Evolutionary conservation across 1,140 invertebrate genomes (phyloP).

Genomic region (Macrosteles quadrilineatus): DNA sequence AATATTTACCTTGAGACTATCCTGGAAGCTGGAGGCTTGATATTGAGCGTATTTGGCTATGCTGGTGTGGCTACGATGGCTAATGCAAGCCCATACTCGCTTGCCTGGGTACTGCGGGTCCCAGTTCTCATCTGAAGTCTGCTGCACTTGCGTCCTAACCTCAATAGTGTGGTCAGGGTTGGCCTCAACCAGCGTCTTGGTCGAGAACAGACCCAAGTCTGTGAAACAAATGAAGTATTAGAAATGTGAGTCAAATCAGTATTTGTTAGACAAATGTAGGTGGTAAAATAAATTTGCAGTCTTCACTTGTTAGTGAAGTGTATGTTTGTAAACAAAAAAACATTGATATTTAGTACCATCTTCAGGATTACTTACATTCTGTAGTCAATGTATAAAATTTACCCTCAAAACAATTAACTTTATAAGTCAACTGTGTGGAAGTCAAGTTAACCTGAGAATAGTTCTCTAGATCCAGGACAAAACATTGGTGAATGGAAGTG

Average conservation of each 20-base stretch:
- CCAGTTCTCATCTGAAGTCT: conserved; percentile 93
- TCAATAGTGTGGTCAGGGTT: conserved; percentile 98
- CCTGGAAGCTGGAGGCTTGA: conserved; percentile 97
- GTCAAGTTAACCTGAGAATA: too few relatives aligned
- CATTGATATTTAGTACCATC: too few relatives aligned
- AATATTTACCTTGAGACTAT: conserved; percentile 88
- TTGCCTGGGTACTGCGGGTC: conserved; percentile 72
- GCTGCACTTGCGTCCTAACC: conserved; percentile 92
- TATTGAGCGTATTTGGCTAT: conserved; percentile 98
- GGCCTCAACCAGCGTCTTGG: conserved; percentile 96
- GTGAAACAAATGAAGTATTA: conserved; percentile 18
- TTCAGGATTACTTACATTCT: too few relatives aligned
- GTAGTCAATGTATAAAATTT: too few relatives aligned
- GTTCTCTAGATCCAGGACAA: too few relatives aligned
- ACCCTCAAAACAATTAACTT: too few relatives aligned
- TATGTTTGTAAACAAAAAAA: too few relatives aligned
- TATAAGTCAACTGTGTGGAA: too few relatives aligned
- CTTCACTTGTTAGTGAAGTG: too few relatives aligned
- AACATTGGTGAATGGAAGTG: too few relatives aligned
- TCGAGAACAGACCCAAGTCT: conserved; percentile 97
- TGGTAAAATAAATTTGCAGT: neutral
- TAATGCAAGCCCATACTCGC: conserved; percentile 93
- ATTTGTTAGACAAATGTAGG: neutral
- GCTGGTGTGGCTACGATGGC: conserved; percentile 90
- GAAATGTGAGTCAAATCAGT: neutral